Evolutionary conservation across 2,888 invertebrate species (phyloP).

Genomic region (Rhingia campestris): DNA sequence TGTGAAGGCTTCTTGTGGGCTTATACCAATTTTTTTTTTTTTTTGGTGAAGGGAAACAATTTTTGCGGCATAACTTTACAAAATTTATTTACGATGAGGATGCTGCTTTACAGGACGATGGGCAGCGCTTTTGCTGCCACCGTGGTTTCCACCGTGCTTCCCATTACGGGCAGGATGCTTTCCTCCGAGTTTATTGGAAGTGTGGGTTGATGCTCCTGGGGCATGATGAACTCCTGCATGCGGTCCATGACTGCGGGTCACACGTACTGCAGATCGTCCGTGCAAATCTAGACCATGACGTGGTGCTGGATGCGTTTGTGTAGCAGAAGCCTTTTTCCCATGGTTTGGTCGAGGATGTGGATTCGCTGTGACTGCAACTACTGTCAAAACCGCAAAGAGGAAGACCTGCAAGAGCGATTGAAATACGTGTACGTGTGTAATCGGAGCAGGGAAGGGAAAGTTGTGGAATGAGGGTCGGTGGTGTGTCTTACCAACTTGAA

Average conservation of each 20-base stretch:
- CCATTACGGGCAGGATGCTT: conserved; percentile 4
- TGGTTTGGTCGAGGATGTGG: conserved; percentile 52
- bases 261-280: conserved; percentile 37
- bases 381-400: conserved; percentile 63
- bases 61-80: conserved; percentile 14
- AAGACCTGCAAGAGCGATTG: conserved; percentile 52
- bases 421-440: conserved; percentile 24
- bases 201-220: conserved; percentile 35
- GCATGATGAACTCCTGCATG: conserved; percentile 54
- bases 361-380: conserved; percentile 39
- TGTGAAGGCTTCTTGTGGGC: conserved; percentile 5
- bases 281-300: conserved; percentile 44
- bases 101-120: conserved; percentile 52
- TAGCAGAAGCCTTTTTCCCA: conserved; percentile 38
- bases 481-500: conserved; percentile 63
- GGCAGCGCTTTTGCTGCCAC: conserved; percentile 28
- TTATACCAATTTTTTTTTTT: conserved; percentile 12
- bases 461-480: neutral
- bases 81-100: conserved; percentile 59
- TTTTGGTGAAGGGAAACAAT: neutral
- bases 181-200: conserved; percentile 31
- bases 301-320: conserved; percentile 24
- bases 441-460: conserved; percentile 31
- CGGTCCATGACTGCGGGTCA: conserved; percentile 48
- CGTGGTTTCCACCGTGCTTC: conserved; percentile 5